Evolutionary conservation across 2,888 invertebrate genomes (phyloP), one percentile per base, ranked within the genome.

Genomic region (Zhengitettix transpicula): DNA sequence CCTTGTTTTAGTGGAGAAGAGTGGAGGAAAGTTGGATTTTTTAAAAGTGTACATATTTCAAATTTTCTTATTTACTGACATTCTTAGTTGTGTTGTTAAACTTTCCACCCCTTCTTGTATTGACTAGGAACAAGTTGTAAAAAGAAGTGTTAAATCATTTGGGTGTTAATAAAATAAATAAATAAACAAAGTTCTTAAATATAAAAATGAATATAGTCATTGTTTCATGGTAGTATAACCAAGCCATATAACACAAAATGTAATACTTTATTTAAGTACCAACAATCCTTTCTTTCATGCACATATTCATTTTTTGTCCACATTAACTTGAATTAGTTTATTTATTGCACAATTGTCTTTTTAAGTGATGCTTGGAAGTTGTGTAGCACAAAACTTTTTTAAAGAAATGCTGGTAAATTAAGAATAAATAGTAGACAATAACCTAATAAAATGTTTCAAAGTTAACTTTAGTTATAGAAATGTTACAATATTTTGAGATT

Each of bases 141-240:
- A 64, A 61, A 63, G 61, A 62, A 62, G 28, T 28, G 28, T 28
- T 63, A 62, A 63, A 61, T 62, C 61, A 61, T 64, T 63, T 64
- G 64, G 65, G 63, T 64, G 64, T 65, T 62, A 64, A 63, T 59
- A 64, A 64, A 62, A 64, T 59, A 63, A 61, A 61, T 61, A 63
- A 64, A 65, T 65, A 65, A 65, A 65, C 63, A 62, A 62, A 64
- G 62, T 61, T 65, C 63, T 64, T 65, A 64, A 65, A 65, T 61
- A 63, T 44, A 59, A 60, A 56, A 58, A 60, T 63, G 61, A 61
- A 63, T 60, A 61, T 61, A 62, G 60, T 63, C 60, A 62, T 62
- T 63, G 60, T 61, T 62, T 62, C 51, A 58, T 52, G 47, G 57
- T 63, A 63, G 62, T 63, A 28, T 28, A 63, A 63, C 63, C 64